phyloP scores from a whole-genome alignment of 1,140 invertebrate species.

The Drosophila mayri region DNA sequence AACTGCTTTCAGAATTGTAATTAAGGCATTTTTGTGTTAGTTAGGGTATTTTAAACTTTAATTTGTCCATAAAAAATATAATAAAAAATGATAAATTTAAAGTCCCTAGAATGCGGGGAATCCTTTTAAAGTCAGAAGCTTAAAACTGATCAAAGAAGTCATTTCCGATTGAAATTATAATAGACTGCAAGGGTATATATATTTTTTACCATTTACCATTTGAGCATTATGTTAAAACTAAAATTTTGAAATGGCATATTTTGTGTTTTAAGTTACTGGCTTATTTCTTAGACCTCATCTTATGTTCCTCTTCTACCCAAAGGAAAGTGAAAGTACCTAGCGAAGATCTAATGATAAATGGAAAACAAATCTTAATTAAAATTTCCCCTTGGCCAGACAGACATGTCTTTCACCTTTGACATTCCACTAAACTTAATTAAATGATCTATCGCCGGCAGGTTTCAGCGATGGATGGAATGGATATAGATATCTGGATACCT shows the following conservation, averaged over 20 bases:
- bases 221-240: too few relatives aligned
- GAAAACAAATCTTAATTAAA: conserved; percentile 25
- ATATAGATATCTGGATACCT: conserved; percentile 8
- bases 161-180: too few relatives aligned
- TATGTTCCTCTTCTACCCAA: neutral
- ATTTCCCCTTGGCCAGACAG: neutral
- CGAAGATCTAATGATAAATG: conserved; percentile 14
- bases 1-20: too few relatives aligned
- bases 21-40: too few relatives aligned
- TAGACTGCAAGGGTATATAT: too few relatives aligned
- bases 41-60: too few relatives aligned
- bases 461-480: conserved; percentile 4
- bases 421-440: conserved; percentile 37
- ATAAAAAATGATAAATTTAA: too few relatives aligned
- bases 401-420: conserved; percentile 41
- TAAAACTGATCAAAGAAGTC: too few relatives aligned
- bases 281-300: neutral
- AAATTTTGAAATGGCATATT: neutral
- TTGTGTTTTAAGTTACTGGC: neutral
- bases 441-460: conserved; percentile 24
- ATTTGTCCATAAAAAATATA: too few relatives aligned
- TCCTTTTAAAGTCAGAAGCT: too few relatives aligned
- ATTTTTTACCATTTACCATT: too few relatives aligned
- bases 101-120: too few relatives aligned
- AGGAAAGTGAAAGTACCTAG: conserved; percentile 16